These are phyloP conservation scores for Subacronicta megacephala DNA, from an alignment of 2,888 invertebrate genomes.

Conservation along the genomic window DNA sequence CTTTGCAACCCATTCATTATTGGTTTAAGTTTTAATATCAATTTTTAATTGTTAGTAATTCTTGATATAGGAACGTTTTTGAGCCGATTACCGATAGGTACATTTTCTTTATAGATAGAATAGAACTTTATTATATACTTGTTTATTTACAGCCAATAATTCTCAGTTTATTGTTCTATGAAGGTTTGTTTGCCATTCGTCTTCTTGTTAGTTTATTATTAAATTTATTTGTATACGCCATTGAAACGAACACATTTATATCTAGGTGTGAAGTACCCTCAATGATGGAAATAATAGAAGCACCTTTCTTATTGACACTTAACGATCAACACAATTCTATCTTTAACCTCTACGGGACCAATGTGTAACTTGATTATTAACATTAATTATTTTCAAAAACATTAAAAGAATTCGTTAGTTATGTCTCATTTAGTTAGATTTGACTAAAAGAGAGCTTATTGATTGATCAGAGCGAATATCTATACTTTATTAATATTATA, in stretches of 20 bases:
- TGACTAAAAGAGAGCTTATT: too few relatives aligned
- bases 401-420: too few relatives aligned
- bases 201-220: background rate
- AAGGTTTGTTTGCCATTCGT: constrained; percentile 2
- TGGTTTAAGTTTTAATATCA: constrained; percentile 50
- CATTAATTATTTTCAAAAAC: too few relatives aligned
- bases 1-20: constrained; percentile 55
- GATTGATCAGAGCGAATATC: too few relatives aligned
- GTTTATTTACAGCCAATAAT: constrained; percentile 12
- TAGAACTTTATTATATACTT: constrained; percentile 9
- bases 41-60: background rate
- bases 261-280: background rate
- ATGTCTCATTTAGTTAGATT: too few relatives aligned
- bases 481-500: too few relatives aligned
- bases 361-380: too few relatives aligned
- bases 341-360: too few relatives aligned
- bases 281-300: background rate
- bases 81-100: background rate
- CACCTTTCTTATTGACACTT: too few relatives aligned
- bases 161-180: constrained; percentile 1
- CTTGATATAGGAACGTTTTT: constrained; percentile 8
- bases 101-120: constrained; percentile 13
- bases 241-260: constrained; percentile 16
- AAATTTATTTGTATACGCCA: constrained; percentile 5
- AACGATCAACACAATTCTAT: too few relatives aligned